These are phyloP conservation scores for Philantomba maxwellii DNA, from an alignment of 2,113 vertebrate genomes.

Conservation along the genomic window DNA sequence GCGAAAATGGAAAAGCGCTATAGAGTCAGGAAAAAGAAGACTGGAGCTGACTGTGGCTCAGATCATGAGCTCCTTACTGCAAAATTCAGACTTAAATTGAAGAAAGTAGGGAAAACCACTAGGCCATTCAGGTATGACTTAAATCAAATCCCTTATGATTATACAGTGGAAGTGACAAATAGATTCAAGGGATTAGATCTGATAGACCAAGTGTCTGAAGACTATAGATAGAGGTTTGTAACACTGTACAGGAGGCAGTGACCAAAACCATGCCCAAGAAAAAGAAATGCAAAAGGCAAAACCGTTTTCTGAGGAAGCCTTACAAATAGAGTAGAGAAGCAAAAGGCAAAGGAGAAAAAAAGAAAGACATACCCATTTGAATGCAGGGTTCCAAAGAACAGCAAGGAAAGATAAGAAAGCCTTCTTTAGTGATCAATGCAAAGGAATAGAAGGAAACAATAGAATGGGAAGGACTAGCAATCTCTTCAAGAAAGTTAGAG, in stretches of 20 bases:
- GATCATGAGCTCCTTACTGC: neutral
- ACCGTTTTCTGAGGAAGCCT: neutral
- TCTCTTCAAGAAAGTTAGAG: neutral
- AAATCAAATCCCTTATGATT: neutral
- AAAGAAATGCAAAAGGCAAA: neutral
- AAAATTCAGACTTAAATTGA: neutral
- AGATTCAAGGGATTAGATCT: neutral
- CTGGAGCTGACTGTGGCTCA: neutral
- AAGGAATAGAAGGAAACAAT: neutral
- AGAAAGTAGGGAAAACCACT: neutral
- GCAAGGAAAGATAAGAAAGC: neutral
- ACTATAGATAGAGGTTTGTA: neutral
- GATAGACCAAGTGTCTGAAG: neutral
- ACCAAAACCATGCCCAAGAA: neutral
- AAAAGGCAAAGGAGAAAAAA: neutral
- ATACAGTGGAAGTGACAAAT: neutral
- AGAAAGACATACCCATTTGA: neutral
- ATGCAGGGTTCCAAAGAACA: neutral
- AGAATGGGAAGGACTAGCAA: neutral
- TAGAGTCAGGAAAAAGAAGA: neutral
- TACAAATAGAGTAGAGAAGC: neutral
- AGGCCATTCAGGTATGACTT: neutral
- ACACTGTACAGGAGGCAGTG: neutral
- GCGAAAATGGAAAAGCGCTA: neutral
- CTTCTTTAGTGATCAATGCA: neutral